Percentiles rank a stretch among this genome's conserved stretches.
Evolutionary conservation across 1,140 invertebrate genomes (phyloP).

Genomic region (Drosophila teissieri): DNA sequence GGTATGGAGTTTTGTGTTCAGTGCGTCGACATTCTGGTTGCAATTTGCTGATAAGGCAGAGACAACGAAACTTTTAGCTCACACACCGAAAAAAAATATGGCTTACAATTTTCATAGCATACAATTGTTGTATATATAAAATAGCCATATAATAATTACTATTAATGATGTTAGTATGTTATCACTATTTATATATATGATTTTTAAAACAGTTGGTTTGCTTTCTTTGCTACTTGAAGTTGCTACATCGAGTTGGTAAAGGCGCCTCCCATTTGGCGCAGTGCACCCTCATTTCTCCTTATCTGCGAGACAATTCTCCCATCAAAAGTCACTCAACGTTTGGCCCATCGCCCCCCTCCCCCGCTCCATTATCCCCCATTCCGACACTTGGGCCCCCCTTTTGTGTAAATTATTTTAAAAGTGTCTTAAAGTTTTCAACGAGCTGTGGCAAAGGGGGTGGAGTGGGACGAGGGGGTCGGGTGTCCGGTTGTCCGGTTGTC

Average conservation of each 20-base stretch:
- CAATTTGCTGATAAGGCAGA: slow-evolving; percentile 70
- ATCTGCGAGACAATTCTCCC: slow-evolving; percentile 41
- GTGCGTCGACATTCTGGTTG: slow-evolving; percentile 66
- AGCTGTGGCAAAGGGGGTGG: slow-evolving; percentile 8
- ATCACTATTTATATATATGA: no score
- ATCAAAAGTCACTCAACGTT: slow-evolving; percentile 70
- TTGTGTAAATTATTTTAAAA: slow-evolving; percentile 71
- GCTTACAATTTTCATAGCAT: neutral
- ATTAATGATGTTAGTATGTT: no score
- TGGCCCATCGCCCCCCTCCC: slow-evolving; percentile 5
- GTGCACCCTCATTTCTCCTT: neutral
- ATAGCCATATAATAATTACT: no score
- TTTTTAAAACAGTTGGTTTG: no score
- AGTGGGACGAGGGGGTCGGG: neutral
- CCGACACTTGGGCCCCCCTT: slow-evolving; percentile 4
- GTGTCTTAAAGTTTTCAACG: slow-evolving; percentile 64
- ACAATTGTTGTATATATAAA: neutral
- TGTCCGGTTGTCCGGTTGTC: slow-evolving; percentile 1
- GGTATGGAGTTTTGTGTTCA: slow-evolving; percentile 54
- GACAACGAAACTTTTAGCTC: slow-evolving; percentile 23
- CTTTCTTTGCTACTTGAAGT: no score
- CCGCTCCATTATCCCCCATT: neutral
- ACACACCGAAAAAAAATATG: neutral
- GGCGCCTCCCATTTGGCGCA: neutral
- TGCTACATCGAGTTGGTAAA: no score